Evolutionary conservation across 2,113 vertebrate genomes (phyloP), one percentile per base, ranked within the genome.

Genomic region (Myotis brandtii): DNA sequence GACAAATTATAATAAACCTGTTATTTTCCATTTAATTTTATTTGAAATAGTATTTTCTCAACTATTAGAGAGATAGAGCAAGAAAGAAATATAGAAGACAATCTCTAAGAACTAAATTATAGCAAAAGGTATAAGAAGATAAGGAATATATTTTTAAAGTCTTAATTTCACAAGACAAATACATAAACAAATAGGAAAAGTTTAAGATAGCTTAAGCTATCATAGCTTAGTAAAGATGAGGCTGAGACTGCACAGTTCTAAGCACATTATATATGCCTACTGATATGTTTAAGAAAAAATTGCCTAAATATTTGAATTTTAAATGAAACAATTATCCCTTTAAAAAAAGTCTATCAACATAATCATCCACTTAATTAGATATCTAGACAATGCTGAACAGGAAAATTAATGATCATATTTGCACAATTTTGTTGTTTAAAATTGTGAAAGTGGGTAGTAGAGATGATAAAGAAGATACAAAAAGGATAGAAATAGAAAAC

Each of bases 401-500:
- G 2, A 67, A 94, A 90, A 86, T 76, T 80, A 94, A 94, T 86
- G 34, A 84, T 21, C 2, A 25, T 34, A 93, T 64, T 86, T 94
- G 56, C 30, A 96, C 48, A 93, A 88, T 40, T 73, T 25, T 70
- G 30, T 87, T 67, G 5, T 46, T 86, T 48, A 77, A 94, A 92
- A 95, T 82, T 76, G 72, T 69, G 6, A 77, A 79, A 85, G 64
- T 50, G 27, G 34, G 17, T 76, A 27, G 30, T n/a, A 83, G 64
- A 66, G 93, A 96, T 73, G 52, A 94, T 95, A 95, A 66, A 0
- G 27, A 70, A 96, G 84, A 70, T 2, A 77, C 14, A 79, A 52
- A 95, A 95, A 96, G 50, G 6, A 95, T 32, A 96, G 97, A 97
- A 94, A 91, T 89, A 98, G 97, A 97, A 95, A 97, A 93, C 93